Percentiles rank a stretch among this genome's conserved stretches.
phyloP scores from a whole-genome alignment of 2,888 invertebrate genomes.

The Ophioninae sp. region DNA sequence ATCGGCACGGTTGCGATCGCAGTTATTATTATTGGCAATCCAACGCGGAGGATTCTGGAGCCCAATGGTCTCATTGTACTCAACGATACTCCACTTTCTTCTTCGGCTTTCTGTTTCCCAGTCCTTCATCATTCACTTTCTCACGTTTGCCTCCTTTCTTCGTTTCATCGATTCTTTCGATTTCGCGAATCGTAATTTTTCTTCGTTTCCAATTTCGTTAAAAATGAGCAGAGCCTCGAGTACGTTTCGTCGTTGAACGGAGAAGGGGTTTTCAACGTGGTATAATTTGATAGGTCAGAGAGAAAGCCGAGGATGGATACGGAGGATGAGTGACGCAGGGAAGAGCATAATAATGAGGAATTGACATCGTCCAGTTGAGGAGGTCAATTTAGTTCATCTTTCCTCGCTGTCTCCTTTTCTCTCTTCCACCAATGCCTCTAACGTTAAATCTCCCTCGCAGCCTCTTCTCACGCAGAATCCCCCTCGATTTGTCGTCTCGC shows the following conservation, averaged over 20 bases:
- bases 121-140: slow-evolving; percentile 43
- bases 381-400: slow-evolving; percentile 69
- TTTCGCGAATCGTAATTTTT: slow-evolving; percentile 2
- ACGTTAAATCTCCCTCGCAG: slow-evolving; percentile 61
- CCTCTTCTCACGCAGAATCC: slow-evolving; percentile 37
- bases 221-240: neutral
- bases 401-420: slow-evolving; percentile 72
- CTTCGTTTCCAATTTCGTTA: neutral
- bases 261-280: slow-evolving; percentile 6
- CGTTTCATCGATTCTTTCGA: slow-evolving; percentile 41
- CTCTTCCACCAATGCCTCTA: slow-evolving; percentile 43
- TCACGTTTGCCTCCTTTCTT: slow-evolving; percentile 28
- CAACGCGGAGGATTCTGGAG: slow-evolving; percentile 6
- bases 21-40: slow-evolving; percentile 59
- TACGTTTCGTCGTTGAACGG: slow-evolving; percentile 14
- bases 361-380: slow-evolving; percentile 72
- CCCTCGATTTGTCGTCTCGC: slow-evolving; percentile 26
- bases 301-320: neutral
- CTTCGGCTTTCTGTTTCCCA: slow-evolving; percentile 45
- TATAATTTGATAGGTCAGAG: slow-evolving; percentile 5
- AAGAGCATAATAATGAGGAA: slow-evolving; percentile 70
- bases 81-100: slow-evolving; percentile 35
- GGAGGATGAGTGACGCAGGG: neutral
- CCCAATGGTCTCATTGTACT: slow-evolving; percentile 52
- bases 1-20: slow-evolving; percentile 39